Percentiles rank a stretch among this genome's conserved stretches.
Evolutionary conservation across 2,797 vertebrate genomes (phyloP).

Genomic region (Gallinago nigripennis): DNA sequence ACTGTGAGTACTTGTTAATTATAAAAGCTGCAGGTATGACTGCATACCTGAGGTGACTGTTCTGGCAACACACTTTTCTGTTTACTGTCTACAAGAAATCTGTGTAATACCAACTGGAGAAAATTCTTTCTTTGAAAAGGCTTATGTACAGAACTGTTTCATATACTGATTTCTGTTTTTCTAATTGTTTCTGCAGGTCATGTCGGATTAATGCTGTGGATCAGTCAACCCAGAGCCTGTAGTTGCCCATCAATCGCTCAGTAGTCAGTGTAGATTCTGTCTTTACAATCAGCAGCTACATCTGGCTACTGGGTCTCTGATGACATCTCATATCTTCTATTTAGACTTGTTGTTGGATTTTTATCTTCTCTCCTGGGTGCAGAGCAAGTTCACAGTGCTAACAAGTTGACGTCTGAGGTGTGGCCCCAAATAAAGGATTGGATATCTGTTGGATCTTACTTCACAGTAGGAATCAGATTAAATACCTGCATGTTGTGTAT

Average conservation of each 20-base stretch:
- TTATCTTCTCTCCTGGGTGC: slow-evolving; percentile 34
- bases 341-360: slow-evolving; percentile 15
- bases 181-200: slow-evolving; percentile 71
- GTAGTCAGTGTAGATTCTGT: slow-evolving; percentile 99
- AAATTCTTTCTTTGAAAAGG: background rate
- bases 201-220: slow-evolving; percentile 13
- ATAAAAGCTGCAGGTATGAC: background rate
- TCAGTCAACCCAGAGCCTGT: slow-evolving; percentile 14
- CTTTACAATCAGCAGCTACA: slow-evolving; percentile 97
- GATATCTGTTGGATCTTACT: slow-evolving; percentile 10
- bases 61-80: background rate
- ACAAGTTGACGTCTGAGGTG: slow-evolving; percentile 52
- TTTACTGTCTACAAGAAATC: background rate
- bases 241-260: slow-evolving; percentile 91
- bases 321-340: slow-evolving; percentile 75
- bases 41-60: background rate
- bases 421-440: slow-evolving; percentile 66
- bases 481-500: background rate
- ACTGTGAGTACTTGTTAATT: background rate
- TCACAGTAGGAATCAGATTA: background rate
- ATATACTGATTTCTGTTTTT: slow-evolving; percentile 14
- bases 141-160: background rate
- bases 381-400: slow-evolving; percentile 45
- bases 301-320: slow-evolving; percentile 99
- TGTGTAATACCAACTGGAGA: background rate